Evolutionary conservation across 2,888 invertebrate genomes (phyloP).

Genomic region (Conistra vaccinii): DNA sequence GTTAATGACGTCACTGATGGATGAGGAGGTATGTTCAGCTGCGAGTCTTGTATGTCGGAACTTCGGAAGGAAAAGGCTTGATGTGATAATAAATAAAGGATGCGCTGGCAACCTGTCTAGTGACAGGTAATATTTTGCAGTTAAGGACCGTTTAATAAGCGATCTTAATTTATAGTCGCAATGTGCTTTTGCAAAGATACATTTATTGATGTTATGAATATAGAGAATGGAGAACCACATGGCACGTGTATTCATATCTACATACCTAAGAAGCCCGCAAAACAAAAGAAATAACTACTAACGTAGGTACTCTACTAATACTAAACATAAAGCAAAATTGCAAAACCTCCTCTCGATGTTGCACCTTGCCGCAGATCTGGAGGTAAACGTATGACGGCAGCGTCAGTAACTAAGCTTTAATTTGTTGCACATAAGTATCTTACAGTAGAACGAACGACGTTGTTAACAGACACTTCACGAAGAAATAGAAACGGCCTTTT

Average conservation of each 20-base stretch:
- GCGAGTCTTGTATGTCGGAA: constrained; percentile 9
- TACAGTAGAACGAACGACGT: neutral
- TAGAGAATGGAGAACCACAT: neutral
- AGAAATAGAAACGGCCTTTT: constrained; percentile 10
- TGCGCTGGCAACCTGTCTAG: constrained; percentile 10
- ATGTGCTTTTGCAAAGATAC: neutral
- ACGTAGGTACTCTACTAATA: neutral
- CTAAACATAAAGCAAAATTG: neutral
- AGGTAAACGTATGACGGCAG: neutral
- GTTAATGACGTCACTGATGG: constrained; percentile 27
- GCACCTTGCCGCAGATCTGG: neutral
- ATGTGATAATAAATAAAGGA: constrained; percentile 25
- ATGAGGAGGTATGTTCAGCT: constrained; percentile 28
- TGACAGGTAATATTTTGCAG: constrained; percentile 11
- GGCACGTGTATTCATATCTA: neutral
- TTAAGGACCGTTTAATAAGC: neutral
- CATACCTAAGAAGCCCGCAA: neutral
- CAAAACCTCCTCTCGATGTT: neutral
- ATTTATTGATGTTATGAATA: neutral
- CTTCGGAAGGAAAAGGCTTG: constrained; percentile 18
- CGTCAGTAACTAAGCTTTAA: neutral
- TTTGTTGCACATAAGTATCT: neutral
- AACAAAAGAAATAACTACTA: neutral
- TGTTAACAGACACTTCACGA: neutral
- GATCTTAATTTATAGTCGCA: constrained; percentile 5